These are phyloP conservation scores for Lysiphlebus fabarum DNA, from an alignment of 1,140 invertebrate species.

Conservation along the genomic window DNA sequence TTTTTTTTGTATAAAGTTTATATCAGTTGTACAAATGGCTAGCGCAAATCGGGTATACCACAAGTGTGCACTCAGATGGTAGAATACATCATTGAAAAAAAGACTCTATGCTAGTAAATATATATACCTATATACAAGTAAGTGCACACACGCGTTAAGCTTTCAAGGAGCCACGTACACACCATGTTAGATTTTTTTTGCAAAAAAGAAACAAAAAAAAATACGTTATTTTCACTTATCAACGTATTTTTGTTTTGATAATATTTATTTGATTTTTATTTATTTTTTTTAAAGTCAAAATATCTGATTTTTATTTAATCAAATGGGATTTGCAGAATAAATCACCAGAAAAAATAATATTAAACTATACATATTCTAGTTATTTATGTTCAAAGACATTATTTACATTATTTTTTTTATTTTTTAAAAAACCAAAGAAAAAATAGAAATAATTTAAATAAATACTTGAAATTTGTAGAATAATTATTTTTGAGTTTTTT, in stretches of 20 bases:
- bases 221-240: constrained; percentile 9
- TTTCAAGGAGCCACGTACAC: constrained; percentile 11
- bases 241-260: constrained; percentile 10
- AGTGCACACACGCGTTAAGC: constrained; percentile 4
- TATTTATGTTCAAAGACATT: too few species aligned
- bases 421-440: too few species aligned
- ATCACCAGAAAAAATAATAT: too few species aligned
- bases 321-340: too few species aligned
- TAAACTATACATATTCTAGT: too few species aligned
- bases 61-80: constrained; percentile 5
- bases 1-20: background rate
- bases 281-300: background rate
- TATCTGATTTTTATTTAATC: background rate
- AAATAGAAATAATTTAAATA: too few species aligned
- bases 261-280: background rate
- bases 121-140: too few species aligned
- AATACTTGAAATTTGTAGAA: too few species aligned
- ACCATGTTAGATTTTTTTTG: background rate
- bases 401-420: too few species aligned
- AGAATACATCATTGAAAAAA: background rate
- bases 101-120: too few species aligned
- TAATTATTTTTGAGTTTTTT: too few species aligned
- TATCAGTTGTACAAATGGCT: background rate
- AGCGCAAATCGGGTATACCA: background rate
- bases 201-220: background rate